Evolutionary conservation across 2,888 invertebrate genomes (phyloP).

Genomic region (Leistus spinibarbis): DNA sequence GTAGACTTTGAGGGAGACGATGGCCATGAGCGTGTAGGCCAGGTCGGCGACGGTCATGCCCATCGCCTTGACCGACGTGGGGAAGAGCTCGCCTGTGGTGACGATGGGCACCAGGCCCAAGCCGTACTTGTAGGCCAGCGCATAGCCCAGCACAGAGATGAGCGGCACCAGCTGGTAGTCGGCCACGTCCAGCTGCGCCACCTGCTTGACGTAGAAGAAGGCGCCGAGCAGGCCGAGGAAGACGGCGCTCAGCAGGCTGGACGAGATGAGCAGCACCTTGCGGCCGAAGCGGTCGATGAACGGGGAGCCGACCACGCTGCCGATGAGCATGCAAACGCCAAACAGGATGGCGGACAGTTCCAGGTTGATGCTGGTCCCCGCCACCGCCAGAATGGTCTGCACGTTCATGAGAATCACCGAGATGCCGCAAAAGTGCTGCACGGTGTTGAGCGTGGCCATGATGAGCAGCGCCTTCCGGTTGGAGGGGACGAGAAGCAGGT

Average conservation of each 20-base stretch:
- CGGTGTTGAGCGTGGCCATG: constrained; percentile 52
- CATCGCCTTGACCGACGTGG: constrained; percentile 55
- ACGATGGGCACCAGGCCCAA: constrained; percentile 55
- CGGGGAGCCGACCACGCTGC: constrained; percentile 49
- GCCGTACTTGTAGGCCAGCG: constrained; percentile 53
- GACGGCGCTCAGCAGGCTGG: constrained; percentile 51
- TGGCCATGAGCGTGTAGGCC: constrained; percentile 51
- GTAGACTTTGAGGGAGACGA: constrained; percentile 51
- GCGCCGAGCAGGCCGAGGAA: constrained; percentile 50
- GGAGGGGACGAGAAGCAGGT: constrained; percentile 51
- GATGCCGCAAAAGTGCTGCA: constrained; percentile 54
- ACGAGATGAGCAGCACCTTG: constrained; percentile 50
- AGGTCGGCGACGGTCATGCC: constrained; percentile 54
- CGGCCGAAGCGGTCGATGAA: constrained; percentile 53
- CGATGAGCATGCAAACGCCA: constrained; percentile 51
- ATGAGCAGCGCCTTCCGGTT: constrained; percentile 53
- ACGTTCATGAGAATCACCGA: constrained; percentile 56
- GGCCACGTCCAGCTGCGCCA: constrained; percentile 45
- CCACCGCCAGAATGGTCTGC: constrained; percentile 52
- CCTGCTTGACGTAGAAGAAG: constrained; percentile 51
- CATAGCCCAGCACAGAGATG: constrained; percentile 52
- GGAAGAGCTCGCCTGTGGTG: constrained; percentile 55
- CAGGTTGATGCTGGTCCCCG: constrained; percentile 50
- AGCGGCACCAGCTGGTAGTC: constrained; percentile 53
- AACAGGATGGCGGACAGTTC: constrained; percentile 52